A percentile compares a stretch with the other conserved stretches of the same genome.
phyloP scores from a whole-genome alignment of 2,113 vertebrate species.

The Hiodon tergisus region DNA sequence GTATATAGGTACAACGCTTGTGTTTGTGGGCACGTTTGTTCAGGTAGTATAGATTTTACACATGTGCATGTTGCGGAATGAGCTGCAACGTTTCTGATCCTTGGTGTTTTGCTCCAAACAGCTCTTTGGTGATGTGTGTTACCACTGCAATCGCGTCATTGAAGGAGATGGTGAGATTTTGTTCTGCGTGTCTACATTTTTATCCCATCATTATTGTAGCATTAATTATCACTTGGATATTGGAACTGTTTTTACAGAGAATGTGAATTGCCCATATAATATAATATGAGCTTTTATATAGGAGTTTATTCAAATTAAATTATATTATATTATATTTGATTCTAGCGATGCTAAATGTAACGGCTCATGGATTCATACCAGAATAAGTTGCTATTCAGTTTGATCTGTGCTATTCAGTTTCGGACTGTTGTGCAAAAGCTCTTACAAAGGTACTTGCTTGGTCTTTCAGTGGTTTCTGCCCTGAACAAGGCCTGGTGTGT shows the following conservation, averaged over 20 bases:
- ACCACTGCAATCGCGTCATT: constrained; percentile 95
- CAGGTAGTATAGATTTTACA: neutral
- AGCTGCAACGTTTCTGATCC: neutral
- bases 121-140: constrained; percentile 97
- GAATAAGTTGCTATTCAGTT: neutral
- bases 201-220: too few relatives aligned
- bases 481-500: constrained; percentile 98
- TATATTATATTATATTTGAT: neutral
- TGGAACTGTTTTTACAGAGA: too few relatives aligned
- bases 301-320: too few relatives aligned
- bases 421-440: neutral
- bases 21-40: neutral
- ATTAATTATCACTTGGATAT: too few relatives aligned
- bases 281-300: too few relatives aligned
- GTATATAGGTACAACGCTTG: neutral
- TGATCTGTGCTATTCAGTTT: neutral
- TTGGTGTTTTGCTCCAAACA: constrained; percentile 44
- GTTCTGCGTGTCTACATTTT: neutral
- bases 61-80: neutral
- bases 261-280: neutral
- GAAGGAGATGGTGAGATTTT: constrained; percentile 88
- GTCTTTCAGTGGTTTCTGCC: constrained; percentile 82
- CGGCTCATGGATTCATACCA: too few relatives aligned
- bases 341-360: neutral
- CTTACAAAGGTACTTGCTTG: constrained; percentile 8